Evolutionary conservation across 2,888 invertebrate species (phyloP), one percentile per base, ranked within the genome.

Genomic region (Salpingus planirostris): DNA sequence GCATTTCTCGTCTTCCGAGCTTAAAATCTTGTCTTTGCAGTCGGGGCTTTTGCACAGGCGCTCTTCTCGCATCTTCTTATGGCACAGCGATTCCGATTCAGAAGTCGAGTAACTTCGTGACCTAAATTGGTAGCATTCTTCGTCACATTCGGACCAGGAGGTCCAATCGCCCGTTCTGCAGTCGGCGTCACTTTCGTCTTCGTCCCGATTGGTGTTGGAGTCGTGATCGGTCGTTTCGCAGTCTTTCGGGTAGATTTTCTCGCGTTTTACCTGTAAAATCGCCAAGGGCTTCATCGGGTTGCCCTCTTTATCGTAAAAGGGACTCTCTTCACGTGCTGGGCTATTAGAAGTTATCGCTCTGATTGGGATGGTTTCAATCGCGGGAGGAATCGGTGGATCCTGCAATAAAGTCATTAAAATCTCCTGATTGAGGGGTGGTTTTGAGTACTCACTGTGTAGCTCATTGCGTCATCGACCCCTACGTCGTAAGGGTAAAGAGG

Each of bases 401-500:
- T n/a, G n/a, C n/a, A n/a, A n/a, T n/a, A n/a, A n/a, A n/a, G n/a
- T n/a, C n/a, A n/a, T n/a, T n/a, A n/a, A n/a, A n/a, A n/a, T n/a
- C n/a, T n/a, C n/a, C n/a, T n/a, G n/a, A n/a, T n/a, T n/a, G n/a
- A n/a, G n/a, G n/a, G n/a, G n/a, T n/a, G n/a, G n/a, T n/a, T n/a
- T n/a, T n/a, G n/a, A n/a, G 10, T 21, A 58, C 67, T 65, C 44
- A 72, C 73, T 64, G 80, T 81, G 61, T 95, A 96, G 13, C 80
- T 78, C 11, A 86, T 73, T 0, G 93, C 95, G 54, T 79, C 84
- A 56, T 93, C 91, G 0, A 91, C 92, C 1, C 95, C 95, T 8
- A 88, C 87, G 58, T 96, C 95, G 74, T 87, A 91, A 0, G 96
- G 95, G 59, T 84, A 91, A 12, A 96, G 68, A 51, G 92, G 88